Evolutionary conservation across 2,888 invertebrate genomes (phyloP).

Genomic region (Ecdyonurus torrentis): DNA sequence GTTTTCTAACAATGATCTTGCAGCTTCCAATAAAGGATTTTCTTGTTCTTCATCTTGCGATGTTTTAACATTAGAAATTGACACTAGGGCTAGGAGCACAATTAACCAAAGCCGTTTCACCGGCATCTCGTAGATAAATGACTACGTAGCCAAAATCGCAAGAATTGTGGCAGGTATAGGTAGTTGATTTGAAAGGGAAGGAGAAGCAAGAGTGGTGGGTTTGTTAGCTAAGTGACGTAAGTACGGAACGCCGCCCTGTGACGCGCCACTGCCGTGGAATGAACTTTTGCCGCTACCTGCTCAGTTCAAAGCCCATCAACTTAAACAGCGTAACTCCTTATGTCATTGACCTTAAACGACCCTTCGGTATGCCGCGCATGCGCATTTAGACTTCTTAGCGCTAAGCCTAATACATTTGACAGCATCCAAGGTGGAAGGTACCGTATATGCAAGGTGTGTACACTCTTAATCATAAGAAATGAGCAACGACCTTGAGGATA

Average conservation of each 20-base stretch:
- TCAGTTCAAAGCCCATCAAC: background rate
- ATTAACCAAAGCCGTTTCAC: background rate
- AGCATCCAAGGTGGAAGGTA: background rate
- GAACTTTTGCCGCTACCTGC: background rate
- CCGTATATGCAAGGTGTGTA: background rate
- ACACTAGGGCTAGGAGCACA: background rate
- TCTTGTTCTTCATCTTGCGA: constrained; percentile 31
- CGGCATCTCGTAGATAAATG: background rate
- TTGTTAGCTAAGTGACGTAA: background rate
- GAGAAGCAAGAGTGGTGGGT: background rate
- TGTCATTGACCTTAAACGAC: background rate
- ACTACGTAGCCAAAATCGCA: background rate
- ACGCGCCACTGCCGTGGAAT: background rate
- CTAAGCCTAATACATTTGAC: background rate
- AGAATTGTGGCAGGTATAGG: background rate
- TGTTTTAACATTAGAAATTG: background rate
- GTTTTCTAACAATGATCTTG: constrained; percentile 48
- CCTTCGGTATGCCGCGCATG: background rate
- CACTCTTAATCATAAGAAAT: background rate
- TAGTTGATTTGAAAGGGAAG: background rate
- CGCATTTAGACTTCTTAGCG: background rate
- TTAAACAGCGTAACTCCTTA: background rate
- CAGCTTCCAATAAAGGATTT: constrained; percentile 49
- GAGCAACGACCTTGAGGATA: background rate
- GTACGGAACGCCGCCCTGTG: background rate